Evolutionary conservation across 2,797 vertebrate genomes (phyloP).

Genomic region (Paramormyrops hopkinsi): DNA sequence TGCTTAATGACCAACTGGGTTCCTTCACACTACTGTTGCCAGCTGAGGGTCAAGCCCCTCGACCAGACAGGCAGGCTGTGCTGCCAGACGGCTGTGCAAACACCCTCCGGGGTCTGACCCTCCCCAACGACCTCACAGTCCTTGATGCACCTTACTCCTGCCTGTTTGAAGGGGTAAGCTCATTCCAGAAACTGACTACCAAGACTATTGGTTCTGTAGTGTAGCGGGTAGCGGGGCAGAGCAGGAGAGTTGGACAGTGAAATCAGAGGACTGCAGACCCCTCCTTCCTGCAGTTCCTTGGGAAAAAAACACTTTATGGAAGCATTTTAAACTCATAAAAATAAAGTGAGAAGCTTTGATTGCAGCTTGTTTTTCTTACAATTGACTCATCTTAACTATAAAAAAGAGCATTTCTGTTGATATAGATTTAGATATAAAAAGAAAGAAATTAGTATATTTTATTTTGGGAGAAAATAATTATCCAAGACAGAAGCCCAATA

Average conservation of each 20-base stretch:
- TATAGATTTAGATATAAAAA: not conserved
- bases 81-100: conserved; percentile 20
- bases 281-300: not conserved
- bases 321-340: not conserved
- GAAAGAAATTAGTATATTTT: not conserved
- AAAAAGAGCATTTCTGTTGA: not conserved
- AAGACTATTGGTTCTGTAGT: not conserved
- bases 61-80: conserved; percentile 7
- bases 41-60: not conserved
- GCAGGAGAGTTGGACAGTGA: not conserved
- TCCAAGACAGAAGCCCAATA: not conserved
- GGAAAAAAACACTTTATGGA: not conserved
- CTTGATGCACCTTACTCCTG: not conserved
- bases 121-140: not conserved
- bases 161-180: not conserved
- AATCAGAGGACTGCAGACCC: not conserved
- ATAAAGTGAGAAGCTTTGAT: not conserved
- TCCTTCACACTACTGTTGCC: not conserved
- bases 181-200: not conserved
- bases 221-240: not conserved
- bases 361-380: not conserved
- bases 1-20: not conserved
- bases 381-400: not conserved
- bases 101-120: not conserved
- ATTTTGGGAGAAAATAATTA: not conserved